Evolutionary conservation across 2,888 invertebrate genomes (phyloP).

Genomic region (Pachymerium ferrugineum): DNA sequence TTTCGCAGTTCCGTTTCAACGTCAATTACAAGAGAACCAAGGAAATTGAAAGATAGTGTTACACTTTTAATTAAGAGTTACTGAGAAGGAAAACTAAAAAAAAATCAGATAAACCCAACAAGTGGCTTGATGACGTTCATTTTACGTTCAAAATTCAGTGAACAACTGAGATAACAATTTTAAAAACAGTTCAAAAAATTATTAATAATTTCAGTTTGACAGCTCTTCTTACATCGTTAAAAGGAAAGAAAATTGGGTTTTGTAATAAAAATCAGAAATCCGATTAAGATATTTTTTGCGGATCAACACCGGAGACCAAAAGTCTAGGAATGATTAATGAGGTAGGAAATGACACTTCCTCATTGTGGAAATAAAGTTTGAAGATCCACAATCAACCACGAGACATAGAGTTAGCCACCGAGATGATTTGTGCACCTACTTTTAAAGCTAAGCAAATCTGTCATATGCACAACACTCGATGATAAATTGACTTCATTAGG

Average conservation of each 20-base stretch:
- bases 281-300: no score
- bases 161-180: no score
- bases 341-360: neutral
- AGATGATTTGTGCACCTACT: neutral
- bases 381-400: slow-evolving; percentile 14
- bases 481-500: slow-evolving; percentile 12
- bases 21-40: neutral
- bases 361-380: neutral
- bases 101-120: no score
- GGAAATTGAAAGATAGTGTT: slow-evolving; percentile 11
- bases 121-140: no score
- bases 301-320: neutral
- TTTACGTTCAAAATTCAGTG: no score
- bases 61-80: neutral
- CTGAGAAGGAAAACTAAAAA: neutral
- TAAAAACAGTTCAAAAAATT: no score
- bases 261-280: neutral
- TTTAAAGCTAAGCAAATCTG: neutral
- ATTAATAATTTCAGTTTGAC: no score
- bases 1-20: neutral
- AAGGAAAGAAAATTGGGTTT: no score
- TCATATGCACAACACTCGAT: neutral
- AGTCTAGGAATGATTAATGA: neutral
- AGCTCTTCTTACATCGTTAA: no score
- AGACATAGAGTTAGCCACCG: neutral